Evolutionary conservation across 2,888 invertebrate genomes (phyloP), one percentile per base, ranked within the genome.

Genomic region (Meiosimyza platycephala): DNA sequence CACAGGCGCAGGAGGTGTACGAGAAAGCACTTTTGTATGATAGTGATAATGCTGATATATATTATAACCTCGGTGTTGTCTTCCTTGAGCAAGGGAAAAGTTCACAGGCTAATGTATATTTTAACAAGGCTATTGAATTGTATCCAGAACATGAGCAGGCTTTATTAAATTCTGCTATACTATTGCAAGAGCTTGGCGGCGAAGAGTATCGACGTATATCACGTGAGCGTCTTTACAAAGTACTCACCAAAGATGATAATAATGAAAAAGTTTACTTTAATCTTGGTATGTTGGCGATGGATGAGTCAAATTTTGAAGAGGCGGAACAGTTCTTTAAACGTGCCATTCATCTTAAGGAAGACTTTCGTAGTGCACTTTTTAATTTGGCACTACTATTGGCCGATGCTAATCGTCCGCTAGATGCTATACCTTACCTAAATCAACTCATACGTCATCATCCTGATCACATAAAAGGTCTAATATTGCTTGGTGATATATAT

Each of bases 131-230:
- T 0, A 88, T 98, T 66, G 94, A 95, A 84, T 90, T 95, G 81
- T 95, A 97, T 87, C 97, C 98, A 0, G 96, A 97, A 79, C 98
- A 98, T 85, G 95, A 96, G 84, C 97, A 97, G 86, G 97, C 98
- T 1, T 88, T 98, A 74, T 90, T 98, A 67, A 98, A 98, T 88
- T 98, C 98, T 0, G 98, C 98, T 48, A 96, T 98, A 82, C 89
- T 98, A 67, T 90, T 98, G 78, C 97, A 97, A 88, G 97, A 97
- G 87, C 89, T 95, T 72, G 96, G 95, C 1, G 91, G 94, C 0
- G 92, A 92, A 0, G 94, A 94, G 81, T 88, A 95, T 73, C 90
- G 96, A 73, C 93, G 93, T 84, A 89, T 95, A 22, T 95, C 96
- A 1, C 89, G 93, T 71, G 93, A 95, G 81, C 89, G 98, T 67